Evolutionary conservation across 2,113 vertebrate species (phyloP).

Genomic region (Microcebus jonahi): DNA sequence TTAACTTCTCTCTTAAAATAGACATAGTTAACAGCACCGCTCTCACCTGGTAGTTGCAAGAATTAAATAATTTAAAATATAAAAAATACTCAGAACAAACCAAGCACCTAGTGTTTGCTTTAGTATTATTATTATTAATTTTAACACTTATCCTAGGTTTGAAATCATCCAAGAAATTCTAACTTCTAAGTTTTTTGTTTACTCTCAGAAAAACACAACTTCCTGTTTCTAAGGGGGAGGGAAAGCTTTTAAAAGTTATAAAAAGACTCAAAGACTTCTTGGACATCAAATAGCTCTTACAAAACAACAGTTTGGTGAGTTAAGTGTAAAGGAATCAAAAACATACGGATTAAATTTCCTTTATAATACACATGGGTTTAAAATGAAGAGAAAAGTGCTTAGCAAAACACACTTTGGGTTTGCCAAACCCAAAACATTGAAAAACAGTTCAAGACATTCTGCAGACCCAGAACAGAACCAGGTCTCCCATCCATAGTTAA

Average conservation of each 20-base stretch:
- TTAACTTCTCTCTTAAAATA: neutral
- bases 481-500: neutral
- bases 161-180: conserved; percentile 53
- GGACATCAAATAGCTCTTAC: conserved; percentile 80
- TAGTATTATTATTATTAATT: neutral
- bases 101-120: neutral
- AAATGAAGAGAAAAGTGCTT: conserved; percentile 79
- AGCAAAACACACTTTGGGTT: conserved; percentile 78
- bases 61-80: conserved; percentile 34
- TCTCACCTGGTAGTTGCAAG: neutral
- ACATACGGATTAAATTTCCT: conserved; percentile 83
- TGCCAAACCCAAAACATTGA: conserved; percentile 76
- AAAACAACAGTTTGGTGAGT: conserved; percentile 82
- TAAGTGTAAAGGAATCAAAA: conserved; percentile 82
- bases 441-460: conserved; percentile 79
- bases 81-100: conserved; percentile 22
- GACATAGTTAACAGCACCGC: neutral
- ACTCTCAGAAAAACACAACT: conserved; percentile 66
- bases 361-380: conserved; percentile 82
- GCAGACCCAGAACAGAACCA: conserved; percentile 63
- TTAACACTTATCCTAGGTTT: conserved; percentile 51
- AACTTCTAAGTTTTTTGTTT: conserved; percentile 61
- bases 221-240: conserved; percentile 62
- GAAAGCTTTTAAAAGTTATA: conserved; percentile 75
- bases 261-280: conserved; percentile 75